Percentiles rank a stretch among this genome's conserved stretches.
phyloP scores from a whole-genome alignment of 2,888 invertebrate genomes.

The Thymelicus lineola region DNA sequence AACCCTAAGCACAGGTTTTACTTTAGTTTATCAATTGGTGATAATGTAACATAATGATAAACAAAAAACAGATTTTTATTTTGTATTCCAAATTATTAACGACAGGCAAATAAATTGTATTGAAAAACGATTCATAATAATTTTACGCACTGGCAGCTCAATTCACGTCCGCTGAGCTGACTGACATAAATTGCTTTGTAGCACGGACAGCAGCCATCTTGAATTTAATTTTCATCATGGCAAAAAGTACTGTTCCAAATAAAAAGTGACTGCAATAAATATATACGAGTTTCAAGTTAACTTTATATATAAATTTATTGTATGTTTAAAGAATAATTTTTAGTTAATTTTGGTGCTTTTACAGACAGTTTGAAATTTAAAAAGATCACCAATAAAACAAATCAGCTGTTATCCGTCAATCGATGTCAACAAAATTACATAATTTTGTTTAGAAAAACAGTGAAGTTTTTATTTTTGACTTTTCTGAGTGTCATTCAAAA shows the following conservation, averaged over 20 bases:
- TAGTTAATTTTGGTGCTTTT: constrained; percentile 42
- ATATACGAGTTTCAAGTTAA: constrained; percentile 14
- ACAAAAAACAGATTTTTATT: too few relatives aligned
- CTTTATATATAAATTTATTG: constrained; percentile 29
- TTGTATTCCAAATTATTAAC: too few relatives aligned
- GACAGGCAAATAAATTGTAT: too few relatives aligned
- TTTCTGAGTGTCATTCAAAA: constrained; percentile 77
- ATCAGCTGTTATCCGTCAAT: constrained; percentile 86
- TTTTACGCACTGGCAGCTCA: constrained; percentile 62
- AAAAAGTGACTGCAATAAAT: constrained; percentile 62
- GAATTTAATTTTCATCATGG: constrained; percentile 70
- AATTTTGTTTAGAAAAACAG: constrained; percentile 85
- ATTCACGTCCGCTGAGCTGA: neutral
- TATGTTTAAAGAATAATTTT: constrained; percentile 23
- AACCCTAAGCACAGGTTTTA: too few relatives aligned
- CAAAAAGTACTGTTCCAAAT: constrained; percentile 71
- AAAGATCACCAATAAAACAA: constrained; percentile 80
- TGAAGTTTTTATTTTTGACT: constrained; percentile 76
- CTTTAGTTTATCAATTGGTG: too few relatives aligned
- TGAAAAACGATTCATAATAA: constrained; percentile 28
- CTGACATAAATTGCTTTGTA: constrained; percentile 45
- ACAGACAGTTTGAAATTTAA: constrained; percentile 55
- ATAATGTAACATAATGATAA: too few relatives aligned
- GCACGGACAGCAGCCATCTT: constrained; percentile 71
- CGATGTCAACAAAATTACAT: constrained; percentile 86